phyloP scores from a whole-genome alignment of 2,888 invertebrate genomes.

The Drosophila pullipes region DNA sequence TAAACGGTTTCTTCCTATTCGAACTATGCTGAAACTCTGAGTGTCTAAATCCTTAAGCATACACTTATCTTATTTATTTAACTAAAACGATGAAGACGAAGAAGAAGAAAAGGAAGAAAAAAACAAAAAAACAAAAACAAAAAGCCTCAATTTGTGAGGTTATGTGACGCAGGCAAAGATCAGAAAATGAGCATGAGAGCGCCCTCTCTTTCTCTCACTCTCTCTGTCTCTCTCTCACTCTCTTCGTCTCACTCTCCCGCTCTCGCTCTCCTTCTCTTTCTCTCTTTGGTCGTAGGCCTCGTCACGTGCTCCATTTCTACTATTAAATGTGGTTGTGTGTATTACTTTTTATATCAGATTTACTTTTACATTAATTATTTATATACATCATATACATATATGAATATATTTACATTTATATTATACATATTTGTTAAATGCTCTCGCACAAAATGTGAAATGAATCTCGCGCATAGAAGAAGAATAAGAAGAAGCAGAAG shows the following conservation, averaged over 20 bases:
- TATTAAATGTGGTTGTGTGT: slow-evolving; percentile 78
- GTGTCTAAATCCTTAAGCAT: slow-evolving; percentile 68
- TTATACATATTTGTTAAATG: slow-evolving; percentile 48
- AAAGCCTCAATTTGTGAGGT: slow-evolving; percentile 19
- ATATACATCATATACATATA: slow-evolving; percentile 19
- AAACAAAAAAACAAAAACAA: background rate
- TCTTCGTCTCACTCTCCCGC: background rate
- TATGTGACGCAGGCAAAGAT: slow-evolving; percentile 7
- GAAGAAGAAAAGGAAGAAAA: background rate
- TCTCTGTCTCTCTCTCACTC: background rate
- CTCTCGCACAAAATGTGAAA: slow-evolving; percentile 58
- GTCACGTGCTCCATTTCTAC: slow-evolving; percentile 57
- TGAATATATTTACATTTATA: slow-evolving; percentile 17
- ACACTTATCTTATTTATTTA: slow-evolving; percentile 57
- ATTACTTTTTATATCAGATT: slow-evolving; percentile 70
- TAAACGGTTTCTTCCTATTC: slow-evolving; percentile 75
- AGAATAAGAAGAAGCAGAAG: slow-evolving; percentile 12
- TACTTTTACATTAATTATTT: slow-evolving; percentile 52
- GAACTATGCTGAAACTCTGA: slow-evolving; percentile 75
- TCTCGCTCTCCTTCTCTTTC: background rate
- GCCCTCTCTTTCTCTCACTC: background rate
- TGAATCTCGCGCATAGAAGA: slow-evolving; percentile 60
- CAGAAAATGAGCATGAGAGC: background rate
- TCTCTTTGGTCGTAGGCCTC: background rate
- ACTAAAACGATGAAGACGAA: background rate